Conservation (phyloP, 1,140 invertebrate genomes). For the Apis florea region DNA sequence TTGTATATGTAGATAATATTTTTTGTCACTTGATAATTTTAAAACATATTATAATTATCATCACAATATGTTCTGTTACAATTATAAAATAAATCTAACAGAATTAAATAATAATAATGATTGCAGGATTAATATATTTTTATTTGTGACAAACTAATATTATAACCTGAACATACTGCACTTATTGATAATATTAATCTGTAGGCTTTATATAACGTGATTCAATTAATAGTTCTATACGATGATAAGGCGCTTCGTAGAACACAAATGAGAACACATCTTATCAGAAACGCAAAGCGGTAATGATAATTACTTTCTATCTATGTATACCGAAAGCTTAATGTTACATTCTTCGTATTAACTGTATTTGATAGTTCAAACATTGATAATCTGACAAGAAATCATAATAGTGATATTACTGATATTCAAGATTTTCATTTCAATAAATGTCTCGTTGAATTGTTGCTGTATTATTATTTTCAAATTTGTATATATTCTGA, state of each 20-base stretch:
- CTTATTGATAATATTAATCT: background rate
- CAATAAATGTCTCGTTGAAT: background rate
- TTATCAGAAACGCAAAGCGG: conserved; percentile 15
- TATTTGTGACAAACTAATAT: background rate
- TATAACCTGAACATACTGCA: background rate
- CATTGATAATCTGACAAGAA: background rate
- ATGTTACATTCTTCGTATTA: conserved; percentile 4
- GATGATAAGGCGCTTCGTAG: background rate
- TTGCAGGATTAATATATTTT: conserved; percentile 19
- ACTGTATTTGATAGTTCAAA: conserved; percentile 4
- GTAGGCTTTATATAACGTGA: conserved; percentile 21
- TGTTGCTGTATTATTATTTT: too few species aligned
- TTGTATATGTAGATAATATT: too few species aligned
- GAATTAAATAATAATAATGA: background rate
- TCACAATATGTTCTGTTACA: too few species aligned
- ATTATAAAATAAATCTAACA: too few species aligned
- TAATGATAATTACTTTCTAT: conserved; percentile 17
- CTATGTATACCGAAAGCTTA: background rate
- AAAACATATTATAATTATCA: too few species aligned
- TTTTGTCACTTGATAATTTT: too few species aligned
- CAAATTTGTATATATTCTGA: too few species aligned
- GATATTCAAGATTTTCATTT: conserved; percentile 2
- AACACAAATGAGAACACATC: background rate
- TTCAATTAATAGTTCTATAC: background rate
- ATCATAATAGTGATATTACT: background rate